Evolutionary conservation across 2,888 invertebrate species (phyloP), one percentile per base, ranked within the genome.

Genomic region (Agonopterix alstromeriana): DNA sequence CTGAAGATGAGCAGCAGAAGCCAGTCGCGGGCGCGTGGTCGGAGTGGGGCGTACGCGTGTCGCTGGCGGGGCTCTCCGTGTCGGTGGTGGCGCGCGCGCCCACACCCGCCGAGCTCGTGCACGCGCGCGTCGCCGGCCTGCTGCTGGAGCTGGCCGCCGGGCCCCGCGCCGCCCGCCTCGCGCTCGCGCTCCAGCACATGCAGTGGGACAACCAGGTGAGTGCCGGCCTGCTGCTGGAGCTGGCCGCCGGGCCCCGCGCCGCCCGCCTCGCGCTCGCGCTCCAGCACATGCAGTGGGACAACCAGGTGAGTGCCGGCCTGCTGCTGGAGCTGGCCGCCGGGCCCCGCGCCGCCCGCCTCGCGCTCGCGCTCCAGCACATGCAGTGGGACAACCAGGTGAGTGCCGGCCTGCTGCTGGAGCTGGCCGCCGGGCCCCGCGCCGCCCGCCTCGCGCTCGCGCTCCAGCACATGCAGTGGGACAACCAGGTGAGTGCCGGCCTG

Each of bases 231-330:
- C n/a, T n/a, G n/a, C n/a, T n/a, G n/a, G n/a, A n/a, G n/a, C n/a
- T n/a, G n/a, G n/a, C n/a, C n/a, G n/a, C n/a, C n/a, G n/a, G n/a
- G n/a, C n/a, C 78, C 91, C 94, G 42, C 90, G 92, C 53, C 87
- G 90, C 91, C 44, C 91, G 91, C 53, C 92, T 95, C 53, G 80
- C 89, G 35, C 85, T 93, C 14, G 92, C 93, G 61, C 78, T 91
- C 79, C 91, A 91, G 50, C 93, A 94, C 70, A 91, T 98, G 67
- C 98, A 98, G 91, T 91, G 94, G 69, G 96, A 97, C 82, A 97
- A 97, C 83, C 95, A 94, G 88, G 90, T 90, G 49, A 2, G 10
- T 54, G 57, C 95, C n/a, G n/a, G n/a, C n/a, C n/a, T n/a, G n/a
- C n/a, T n/a, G n/a, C n/a, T n/a, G n/a, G n/a, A n/a, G n/a, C n/a